phyloP scores from a whole-genome alignment of 2,797 vertebrate species.

The Microhierax caerulescens region DNA sequence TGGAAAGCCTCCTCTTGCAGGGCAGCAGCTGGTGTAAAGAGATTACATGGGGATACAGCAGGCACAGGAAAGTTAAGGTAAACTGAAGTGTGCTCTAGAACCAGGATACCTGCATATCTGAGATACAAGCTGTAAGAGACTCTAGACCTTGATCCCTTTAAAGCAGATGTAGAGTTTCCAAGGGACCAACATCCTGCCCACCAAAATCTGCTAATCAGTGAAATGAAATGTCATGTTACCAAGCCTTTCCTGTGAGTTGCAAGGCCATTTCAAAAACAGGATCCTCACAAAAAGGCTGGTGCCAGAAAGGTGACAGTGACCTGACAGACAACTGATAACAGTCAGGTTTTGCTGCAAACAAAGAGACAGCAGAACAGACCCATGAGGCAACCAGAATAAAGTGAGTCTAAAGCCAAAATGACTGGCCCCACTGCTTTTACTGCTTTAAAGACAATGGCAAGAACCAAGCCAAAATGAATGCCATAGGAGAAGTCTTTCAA shows the following conservation, averaged over 20 bases:
- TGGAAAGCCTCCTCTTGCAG: not conserved
- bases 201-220: not conserved
- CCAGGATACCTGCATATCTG: not conserved
- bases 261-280: not conserved
- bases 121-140: not conserved
- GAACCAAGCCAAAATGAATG: not conserved
- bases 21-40: not conserved
- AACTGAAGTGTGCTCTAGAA: not conserved
- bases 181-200: not conserved
- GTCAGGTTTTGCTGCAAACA: not conserved
- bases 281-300: not conserved
- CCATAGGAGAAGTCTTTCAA: not conserved
- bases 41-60: not conserved
- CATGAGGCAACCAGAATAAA: not conserved
- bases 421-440: not conserved
- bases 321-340: not conserved
- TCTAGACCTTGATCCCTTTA: not conserved
- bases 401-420: not conserved
- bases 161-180: not conserved
- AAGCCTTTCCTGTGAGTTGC: not conserved
- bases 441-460: not conserved
- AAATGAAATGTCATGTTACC: not conserved
- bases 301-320: not conserved
- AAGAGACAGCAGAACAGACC: not conserved
- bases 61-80: not conserved